Conservation (phyloP, 2,888 invertebrate genomes). For the Drosophila paranaensis region DNA sequence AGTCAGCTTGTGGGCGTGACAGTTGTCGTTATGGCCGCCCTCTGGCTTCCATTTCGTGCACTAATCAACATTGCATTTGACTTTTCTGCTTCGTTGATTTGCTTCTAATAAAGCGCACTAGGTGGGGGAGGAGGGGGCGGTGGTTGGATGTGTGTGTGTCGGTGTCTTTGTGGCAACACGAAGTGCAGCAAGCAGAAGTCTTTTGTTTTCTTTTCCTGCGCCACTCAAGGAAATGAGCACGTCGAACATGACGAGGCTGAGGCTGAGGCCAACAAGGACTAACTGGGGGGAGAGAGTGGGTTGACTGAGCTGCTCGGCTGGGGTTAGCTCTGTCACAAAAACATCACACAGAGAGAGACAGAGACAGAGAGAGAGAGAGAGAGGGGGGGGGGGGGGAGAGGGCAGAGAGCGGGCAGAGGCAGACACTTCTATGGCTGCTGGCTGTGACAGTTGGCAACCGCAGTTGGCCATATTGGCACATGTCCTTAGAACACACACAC, state of each 20-base stretch:
- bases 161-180: slow-evolving; percentile 7
- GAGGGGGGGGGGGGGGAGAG: neutral
- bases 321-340: slow-evolving; percentile 31
- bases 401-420: neutral
- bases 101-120: slow-evolving; percentile 77
- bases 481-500: slow-evolving; percentile 66
- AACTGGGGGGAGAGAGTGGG: neutral
- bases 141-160: neutral
- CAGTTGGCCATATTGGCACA: slow-evolving; percentile 78
- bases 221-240: slow-evolving; percentile 78
- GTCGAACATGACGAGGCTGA: slow-evolving; percentile 30
- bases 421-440: slow-evolving; percentile 32
- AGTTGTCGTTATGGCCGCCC: neutral
- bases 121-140: neutral
- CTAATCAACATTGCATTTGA: slow-evolving; percentile 78
- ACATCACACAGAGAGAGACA: slow-evolving; percentile 42
- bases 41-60: slow-evolving; percentile 3
- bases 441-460: slow-evolving; percentile 57
- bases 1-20: neutral
- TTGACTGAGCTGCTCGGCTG: neutral
- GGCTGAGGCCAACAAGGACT: slow-evolving; percentile 1
- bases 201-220: slow-evolving; percentile 63
- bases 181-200: slow-evolving; percentile 69
- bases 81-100: slow-evolving; percentile 77
- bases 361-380: slow-evolving; percentile 7